Conservation (phyloP, 2,888 invertebrate genomes). For the Aporophyla nigra region DNA sequence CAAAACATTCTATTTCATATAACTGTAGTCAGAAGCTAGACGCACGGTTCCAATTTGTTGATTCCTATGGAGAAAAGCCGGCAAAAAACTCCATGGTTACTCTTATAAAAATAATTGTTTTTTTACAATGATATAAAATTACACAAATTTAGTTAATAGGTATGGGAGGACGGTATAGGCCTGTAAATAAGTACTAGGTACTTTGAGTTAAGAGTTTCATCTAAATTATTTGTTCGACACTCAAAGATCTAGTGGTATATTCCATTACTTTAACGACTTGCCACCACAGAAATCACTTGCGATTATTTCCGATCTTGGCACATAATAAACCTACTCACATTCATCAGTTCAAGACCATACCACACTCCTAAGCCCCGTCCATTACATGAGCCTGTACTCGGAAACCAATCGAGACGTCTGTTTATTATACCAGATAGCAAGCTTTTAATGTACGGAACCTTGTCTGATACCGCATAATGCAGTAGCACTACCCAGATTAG, state of each 20-base stretch:
- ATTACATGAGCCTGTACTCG: constrained; percentile 37
- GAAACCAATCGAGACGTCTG: constrained; percentile 56
- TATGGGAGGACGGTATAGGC: too few species aligned
- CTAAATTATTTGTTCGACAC: not conserved
- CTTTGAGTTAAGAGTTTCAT: not conserved
- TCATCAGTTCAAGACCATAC: not conserved
- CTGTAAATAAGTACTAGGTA: too few species aligned
- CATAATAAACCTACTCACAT: constrained; percentile 13
- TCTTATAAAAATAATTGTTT: too few species aligned
- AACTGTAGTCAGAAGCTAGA: too few species aligned
- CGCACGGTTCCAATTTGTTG: too few species aligned
- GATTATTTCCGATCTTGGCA: constrained; percentile 12
- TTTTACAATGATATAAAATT: too few species aligned
- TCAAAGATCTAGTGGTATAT: not conserved
- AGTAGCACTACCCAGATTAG: constrained; percentile 68
- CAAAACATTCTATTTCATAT: too few species aligned
- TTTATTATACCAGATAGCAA: constrained; percentile 63
- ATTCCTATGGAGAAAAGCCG: too few species aligned
- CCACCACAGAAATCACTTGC: not conserved
- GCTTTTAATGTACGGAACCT: constrained; percentile 60
- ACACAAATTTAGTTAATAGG: too few species aligned
- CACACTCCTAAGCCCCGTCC: constrained; percentile 8
- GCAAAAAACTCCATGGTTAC: too few species aligned
- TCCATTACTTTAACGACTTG: not conserved
- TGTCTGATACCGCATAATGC: constrained; percentile 60